phyloP scores from a whole-genome alignment of 2,888 invertebrate species.

The Venusia cambrica region DNA sequence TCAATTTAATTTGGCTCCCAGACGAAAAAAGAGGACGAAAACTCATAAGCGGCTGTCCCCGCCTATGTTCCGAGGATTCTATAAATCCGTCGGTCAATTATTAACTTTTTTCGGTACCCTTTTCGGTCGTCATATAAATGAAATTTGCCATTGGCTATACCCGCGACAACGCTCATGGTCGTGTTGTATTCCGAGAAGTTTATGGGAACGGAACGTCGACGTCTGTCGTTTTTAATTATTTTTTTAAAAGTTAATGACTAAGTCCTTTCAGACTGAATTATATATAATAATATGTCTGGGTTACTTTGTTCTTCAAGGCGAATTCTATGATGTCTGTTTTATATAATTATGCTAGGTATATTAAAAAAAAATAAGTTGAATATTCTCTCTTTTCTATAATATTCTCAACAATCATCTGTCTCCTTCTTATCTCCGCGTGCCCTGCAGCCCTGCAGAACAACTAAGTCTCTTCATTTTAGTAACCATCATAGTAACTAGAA shows the following conservation, averaged over 20 bases:
- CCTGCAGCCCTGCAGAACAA: too few relatives aligned
- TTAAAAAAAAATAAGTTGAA: too few relatives aligned
- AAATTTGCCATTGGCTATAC: conserved; percentile 55
- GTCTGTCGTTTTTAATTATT: conserved; percentile 12
- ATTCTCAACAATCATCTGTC: too few relatives aligned
- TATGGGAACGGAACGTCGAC: conserved; percentile 16
- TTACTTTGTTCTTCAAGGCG: conserved; percentile 3
- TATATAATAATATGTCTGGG: conserved; percentile 11
- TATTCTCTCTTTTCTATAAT: too few relatives aligned
- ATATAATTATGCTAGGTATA: too few relatives aligned
- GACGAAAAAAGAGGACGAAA: conserved; percentile 63
- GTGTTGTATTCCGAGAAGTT: conserved; percentile 22
- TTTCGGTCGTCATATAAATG: conserved; percentile 41
- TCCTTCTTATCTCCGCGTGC: too few relatives aligned
- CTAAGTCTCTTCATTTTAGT: too few relatives aligned
- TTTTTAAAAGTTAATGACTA: conserved; percentile 17
- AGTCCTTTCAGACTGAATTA: conserved; percentile 11
- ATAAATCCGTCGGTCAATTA: conserved; percentile 54
- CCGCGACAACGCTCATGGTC: conserved; percentile 32
- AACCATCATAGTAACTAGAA: too few relatives aligned
- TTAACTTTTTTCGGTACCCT: conserved; percentile 53
- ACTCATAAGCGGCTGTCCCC: conserved; percentile 63
- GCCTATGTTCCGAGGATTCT: conserved; percentile 60
- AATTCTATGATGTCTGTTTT: too few relatives aligned
- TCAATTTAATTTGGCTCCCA: conserved; percentile 70